Percentiles rank a stretch among this genome's conserved stretches.
Evolutionary conservation across 2,888 invertebrate species (phyloP).

Genomic region (Eudasyphora cyanicolor): DNA sequence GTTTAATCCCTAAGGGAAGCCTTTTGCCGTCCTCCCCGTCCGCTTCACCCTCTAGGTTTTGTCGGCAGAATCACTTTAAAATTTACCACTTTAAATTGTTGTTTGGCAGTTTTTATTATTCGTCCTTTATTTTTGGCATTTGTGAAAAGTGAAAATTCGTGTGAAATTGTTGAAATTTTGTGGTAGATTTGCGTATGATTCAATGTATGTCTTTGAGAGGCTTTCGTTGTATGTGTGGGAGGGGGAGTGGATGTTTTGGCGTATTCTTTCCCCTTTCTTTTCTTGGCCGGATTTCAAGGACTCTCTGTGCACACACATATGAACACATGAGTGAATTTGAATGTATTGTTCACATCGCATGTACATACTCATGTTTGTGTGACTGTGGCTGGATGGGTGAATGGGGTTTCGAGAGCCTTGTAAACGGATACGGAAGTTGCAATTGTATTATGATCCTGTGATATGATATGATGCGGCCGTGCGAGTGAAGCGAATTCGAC

Average conservation of each 20-base stretch:
- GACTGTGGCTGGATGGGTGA: conserved; percentile 7
- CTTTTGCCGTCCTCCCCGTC: background rate
- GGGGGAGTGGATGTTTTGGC: conserved; percentile 34
- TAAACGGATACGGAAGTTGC: conserved; percentile 65
- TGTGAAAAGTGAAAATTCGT: conserved; percentile 71
- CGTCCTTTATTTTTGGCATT: background rate
- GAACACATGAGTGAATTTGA: background rate
- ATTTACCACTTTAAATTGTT: conserved; percentile 46
- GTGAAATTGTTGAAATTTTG: conserved; percentile 76
- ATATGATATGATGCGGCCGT: background rate
- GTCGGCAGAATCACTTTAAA: conserved; percentile 52
- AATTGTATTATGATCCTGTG: conserved; percentile 46
- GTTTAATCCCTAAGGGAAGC: conserved; percentile 40
- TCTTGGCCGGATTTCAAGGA: background rate
- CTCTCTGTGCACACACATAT: background rate
- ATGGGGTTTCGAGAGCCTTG: conserved; percentile 46
- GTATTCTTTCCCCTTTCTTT: conserved; percentile 11
- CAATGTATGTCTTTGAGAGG: too few species aligned
- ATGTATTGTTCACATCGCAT: background rate
- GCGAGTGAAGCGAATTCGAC: background rate
- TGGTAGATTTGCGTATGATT: conserved; percentile 70
- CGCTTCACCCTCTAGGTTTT: background rate
- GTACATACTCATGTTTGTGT: background rate
- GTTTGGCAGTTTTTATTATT: background rate
- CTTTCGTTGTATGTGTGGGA: conserved; percentile 42